A percentile compares a stretch with the other conserved stretches of the same genome.
Conservation (phyloP, 1,140 invertebrate species). For the Marisa cornuarietis region DNA sequence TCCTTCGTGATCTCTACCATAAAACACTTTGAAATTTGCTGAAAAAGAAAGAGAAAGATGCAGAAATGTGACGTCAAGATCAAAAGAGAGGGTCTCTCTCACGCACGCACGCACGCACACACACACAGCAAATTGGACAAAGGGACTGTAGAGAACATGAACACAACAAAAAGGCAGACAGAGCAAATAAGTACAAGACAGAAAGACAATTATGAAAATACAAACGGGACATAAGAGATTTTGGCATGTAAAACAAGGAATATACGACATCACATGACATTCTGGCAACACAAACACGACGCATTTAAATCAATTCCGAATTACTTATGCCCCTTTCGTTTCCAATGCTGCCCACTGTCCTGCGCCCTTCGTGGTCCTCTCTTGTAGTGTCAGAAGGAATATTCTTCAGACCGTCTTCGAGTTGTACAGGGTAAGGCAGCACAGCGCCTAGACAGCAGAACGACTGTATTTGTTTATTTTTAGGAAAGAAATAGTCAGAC, state of each 20-base stretch:
- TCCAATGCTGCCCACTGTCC: conserved; percentile 28
- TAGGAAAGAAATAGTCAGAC: background rate
- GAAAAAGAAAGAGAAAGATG: background rate
- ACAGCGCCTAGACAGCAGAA: background rate
- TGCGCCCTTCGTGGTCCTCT: conserved; percentile 29
- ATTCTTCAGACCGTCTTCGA: conserved; percentile 23
- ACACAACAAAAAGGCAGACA: background rate
- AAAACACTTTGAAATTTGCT: conserved; percentile 14
- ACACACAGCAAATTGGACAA: too few relatives aligned
- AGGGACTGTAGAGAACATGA: background rate
- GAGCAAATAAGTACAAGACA: background rate
- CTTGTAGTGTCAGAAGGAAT: conserved; percentile 17
- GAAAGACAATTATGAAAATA: background rate
- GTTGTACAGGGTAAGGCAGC: conserved; percentile 23
- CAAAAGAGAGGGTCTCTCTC: too few relatives aligned
- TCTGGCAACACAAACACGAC: background rate
- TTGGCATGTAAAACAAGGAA: background rate
- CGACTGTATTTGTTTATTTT: background rate
- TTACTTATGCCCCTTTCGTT: conserved; percentile 38
- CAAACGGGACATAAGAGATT: background rate
- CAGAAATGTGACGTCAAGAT: background rate
- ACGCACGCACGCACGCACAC: too few relatives aligned
- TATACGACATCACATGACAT: background rate
- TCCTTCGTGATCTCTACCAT: background rate
- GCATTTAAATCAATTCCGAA: background rate